Conservation (phyloP, 2,888 invertebrate genomes). For the Macaria notata region DNA sequence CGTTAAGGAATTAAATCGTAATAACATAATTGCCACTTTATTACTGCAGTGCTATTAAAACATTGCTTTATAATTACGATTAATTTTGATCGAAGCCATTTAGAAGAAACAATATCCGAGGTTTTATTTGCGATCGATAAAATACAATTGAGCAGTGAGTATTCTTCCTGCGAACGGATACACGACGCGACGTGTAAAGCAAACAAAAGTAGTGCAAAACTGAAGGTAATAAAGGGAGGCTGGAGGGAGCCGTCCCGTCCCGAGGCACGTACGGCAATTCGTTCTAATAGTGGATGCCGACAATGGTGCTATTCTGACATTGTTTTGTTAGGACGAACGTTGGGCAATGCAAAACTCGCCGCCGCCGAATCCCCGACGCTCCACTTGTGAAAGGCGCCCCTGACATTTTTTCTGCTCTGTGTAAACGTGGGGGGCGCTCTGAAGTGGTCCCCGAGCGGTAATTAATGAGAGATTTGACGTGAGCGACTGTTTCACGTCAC, state of each 20-base stretch:
- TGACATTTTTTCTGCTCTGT: conserved; percentile 48
- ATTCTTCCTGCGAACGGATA: conserved; percentile 51
- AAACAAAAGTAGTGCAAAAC: conserved; percentile 68
- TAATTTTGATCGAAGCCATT: conserved; percentile 36
- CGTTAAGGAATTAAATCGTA: no score
- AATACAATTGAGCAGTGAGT: conserved; percentile 43
- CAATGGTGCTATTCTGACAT: conserved; percentile 61
- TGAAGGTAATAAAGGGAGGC: conserved; percentile 65
- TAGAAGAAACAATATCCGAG: conserved; percentile 8
- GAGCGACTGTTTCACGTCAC: conserved; percentile 68
- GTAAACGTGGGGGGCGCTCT: conserved; percentile 67
- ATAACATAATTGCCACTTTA: conserved; percentile 45
- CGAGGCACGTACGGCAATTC: conserved; percentile 72
- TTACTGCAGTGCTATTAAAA: conserved; percentile 47
- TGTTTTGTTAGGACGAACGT: conserved; percentile 72
- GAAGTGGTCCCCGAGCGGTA: conserved; percentile 67
- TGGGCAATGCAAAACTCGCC: conserved; percentile 64
- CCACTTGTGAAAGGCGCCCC: conserved; percentile 48
- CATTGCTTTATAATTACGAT: conserved; percentile 47
- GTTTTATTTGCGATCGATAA: conserved; percentile 45
- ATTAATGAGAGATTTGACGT: conserved; percentile 72
- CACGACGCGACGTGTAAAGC: conserved; percentile 61
- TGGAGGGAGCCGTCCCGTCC: conserved; percentile 57
- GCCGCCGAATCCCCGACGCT: conserved; percentile 40
- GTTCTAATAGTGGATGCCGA: conserved; percentile 72